Percentiles rank a stretch among this genome's conserved stretches.
Conservation (phyloP, 64 coral and sea anemone species). For the Montipora efflorescens region DNA sequence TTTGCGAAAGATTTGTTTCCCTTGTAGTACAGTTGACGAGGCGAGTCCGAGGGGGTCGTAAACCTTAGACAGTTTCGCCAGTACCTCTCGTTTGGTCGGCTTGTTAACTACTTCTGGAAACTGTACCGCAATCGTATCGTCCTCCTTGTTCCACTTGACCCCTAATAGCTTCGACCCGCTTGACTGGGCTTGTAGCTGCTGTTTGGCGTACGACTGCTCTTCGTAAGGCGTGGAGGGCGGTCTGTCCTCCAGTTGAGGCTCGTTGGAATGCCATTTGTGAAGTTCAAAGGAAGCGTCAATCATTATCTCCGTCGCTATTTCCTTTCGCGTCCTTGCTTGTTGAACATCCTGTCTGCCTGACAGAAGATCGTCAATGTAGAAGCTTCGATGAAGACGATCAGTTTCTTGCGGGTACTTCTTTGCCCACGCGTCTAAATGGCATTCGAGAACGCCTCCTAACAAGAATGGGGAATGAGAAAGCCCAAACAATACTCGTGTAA, state of each 20-base stretch:
- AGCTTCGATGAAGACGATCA: conserved; percentile 15
- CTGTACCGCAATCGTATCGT: too few species aligned
- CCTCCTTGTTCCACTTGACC: too few species aligned
- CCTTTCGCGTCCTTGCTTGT: conserved; percentile 29
- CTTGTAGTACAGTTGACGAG: not conserved
- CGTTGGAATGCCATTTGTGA: conserved; percentile 27
- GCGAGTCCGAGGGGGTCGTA: conserved; percentile 53
- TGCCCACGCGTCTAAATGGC: conserved; percentile 50
- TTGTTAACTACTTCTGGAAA: too few species aligned
- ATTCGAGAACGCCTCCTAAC: conserved; percentile 31
- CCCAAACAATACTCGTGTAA: too few species aligned
- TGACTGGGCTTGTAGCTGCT: too few species aligned
- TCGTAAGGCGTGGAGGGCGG: too few species aligned
- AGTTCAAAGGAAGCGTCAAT: conserved; percentile 60
- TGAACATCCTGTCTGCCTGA: conserved; percentile 33
- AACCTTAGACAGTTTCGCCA: conserved; percentile 25
- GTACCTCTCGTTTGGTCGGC: too few species aligned
- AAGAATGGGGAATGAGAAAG: too few species aligned
- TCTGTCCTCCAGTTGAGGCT: not conserved
- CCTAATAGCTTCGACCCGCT: too few species aligned
- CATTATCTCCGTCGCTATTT: conserved; percentile 52
- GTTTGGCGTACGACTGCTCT: too few species aligned
- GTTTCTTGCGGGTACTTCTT: conserved; percentile 18
- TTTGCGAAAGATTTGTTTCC: conserved; percentile 35
- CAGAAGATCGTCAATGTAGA: conserved; percentile 57